Percentiles rank a stretch among this genome's conserved stretches.
These are phyloP conservation scores for Aeoliscus strigatus DNA, from an alignment of 2,797 vertebrate species.

Conservation along the genomic window DNA sequence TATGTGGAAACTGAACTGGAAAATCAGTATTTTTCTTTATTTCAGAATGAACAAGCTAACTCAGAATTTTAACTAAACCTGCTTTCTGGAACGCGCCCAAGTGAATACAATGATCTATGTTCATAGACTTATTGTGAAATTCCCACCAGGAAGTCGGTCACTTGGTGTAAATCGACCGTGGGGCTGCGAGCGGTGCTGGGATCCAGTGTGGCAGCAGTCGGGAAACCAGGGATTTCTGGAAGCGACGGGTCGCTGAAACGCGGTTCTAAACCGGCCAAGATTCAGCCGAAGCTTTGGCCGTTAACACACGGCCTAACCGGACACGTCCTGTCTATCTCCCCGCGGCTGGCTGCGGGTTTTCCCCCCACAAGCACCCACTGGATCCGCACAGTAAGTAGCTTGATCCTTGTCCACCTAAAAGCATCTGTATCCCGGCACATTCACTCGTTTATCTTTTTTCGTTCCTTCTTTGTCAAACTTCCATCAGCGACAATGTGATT, in stretches of 20 bases:
- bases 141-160: background rate
- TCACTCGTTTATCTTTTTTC: background rate
- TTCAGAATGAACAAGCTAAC: no score
- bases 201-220: constrained; percentile 45
- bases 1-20: no score
- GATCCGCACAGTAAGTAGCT: constrained; percentile 54
- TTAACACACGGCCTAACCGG: constrained; percentile 8
- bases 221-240: constrained; percentile 49
- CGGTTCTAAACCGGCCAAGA: constrained; percentile 41
- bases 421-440: constrained; percentile 19
- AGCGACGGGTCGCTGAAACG: constrained; percentile 40
- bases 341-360: constrained; percentile 28
- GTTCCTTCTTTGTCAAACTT: no score
- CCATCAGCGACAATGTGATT: no score
- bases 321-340: constrained; percentile 3
- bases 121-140: constrained; percentile 59
- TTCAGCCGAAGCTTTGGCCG: constrained; percentile 14
- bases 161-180: background rate
- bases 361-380: constrained; percentile 17
- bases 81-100: no score
- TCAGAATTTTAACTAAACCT: background rate
- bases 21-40: no score
- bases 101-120: no score
- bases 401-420: constrained; percentile 19
- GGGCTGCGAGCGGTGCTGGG: constrained; percentile 16